Evolutionary conservation across 2,113 vertebrate genomes (phyloP), one percentile per base, ranked within the genome.

Genomic region (Sinocyclocheilus anshuiensis): DNA sequence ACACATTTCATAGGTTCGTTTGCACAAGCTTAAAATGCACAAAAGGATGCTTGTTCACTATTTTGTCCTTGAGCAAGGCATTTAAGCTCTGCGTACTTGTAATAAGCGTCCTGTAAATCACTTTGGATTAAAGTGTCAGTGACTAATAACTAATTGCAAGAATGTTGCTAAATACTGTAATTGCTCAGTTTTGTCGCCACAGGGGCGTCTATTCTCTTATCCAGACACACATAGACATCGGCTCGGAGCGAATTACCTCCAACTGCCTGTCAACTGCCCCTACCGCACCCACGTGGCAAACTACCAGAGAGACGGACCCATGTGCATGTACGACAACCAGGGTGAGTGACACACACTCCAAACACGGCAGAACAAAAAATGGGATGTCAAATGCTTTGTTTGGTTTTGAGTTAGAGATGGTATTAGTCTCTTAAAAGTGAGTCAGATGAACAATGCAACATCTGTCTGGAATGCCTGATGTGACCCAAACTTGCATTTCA

Each of bases 181-280:
- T 80, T 71, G 24, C 3, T 82, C 8, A 22, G 83, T 24, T 42
- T 83, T 20, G 86, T 87, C 5, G 6, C 90, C 82, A 1, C 15
- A 99, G 98, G 98, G 97, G 13, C 97, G 97, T 22, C 97, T 99
- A 24, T 99, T 99, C 84, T 80, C 97, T 0, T 99, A 99, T 81
- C 96, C 97, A 2, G 98, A 99, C 91, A 99, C 98, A 1, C 98
- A 99, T 15, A 93, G 97, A 5, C 97, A 99, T 92, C 96, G 98
- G 2, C 91, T 99, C 88, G 98, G 98, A 7, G 94, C 97, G 26
- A 99, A 99, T 93, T 99, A 98, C 77, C 96, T 99, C 2, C 97
- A 99, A 85, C 91, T 99, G 67, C 97, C 98, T 0, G 98, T 99
- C 69, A 99, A 99, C 91, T 99, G 98, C 89, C 98, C 98, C 24